Conservation (phyloP, 2,888 invertebrate species). For the Hyposoter dolosus region DNA sequence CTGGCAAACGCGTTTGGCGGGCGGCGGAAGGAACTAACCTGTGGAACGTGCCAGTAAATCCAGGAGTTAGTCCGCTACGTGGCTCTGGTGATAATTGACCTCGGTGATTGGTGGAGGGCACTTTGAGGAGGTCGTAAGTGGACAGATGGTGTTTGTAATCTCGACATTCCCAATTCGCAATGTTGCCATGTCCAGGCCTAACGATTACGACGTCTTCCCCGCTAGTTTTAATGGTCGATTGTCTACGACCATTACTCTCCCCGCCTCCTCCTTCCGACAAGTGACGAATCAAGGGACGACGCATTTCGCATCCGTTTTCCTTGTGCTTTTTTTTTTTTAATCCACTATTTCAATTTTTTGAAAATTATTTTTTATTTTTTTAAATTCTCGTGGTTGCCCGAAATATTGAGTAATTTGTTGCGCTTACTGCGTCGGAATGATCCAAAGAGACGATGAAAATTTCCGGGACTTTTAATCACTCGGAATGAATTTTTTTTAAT, state of each 20-base stretch:
- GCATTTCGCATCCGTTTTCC: constrained; percentile 75
- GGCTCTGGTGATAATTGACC: constrained; percentile 71
- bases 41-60: constrained; percentile 77
- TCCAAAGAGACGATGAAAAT: neutral
- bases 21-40: constrained; percentile 74
- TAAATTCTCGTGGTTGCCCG: no score
- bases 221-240: constrained; percentile 62
- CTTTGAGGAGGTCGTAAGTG: constrained; percentile 81
- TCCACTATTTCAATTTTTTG: neutral
- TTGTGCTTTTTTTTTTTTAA: neutral
- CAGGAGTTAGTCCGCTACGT: constrained; percentile 73
- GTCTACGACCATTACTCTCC: constrained; percentile 71
- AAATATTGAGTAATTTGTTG: neutral
- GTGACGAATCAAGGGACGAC: constrained; percentile 82
- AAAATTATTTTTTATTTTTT: neutral
- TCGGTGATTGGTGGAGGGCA: constrained; percentile 77
- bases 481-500: neutral
- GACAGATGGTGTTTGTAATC: constrained; percentile 82
- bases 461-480: neutral
- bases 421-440: neutral
- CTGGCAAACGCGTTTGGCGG: neutral
- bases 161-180: constrained; percentile 76
- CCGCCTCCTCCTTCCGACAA: constrained; percentile 82
- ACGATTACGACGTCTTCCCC: constrained; percentile 58
- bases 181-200: constrained; percentile 70